phyloP scores from a whole-genome alignment of 2,797 vertebrate genomes.

The Malacoctenus gilli region DNA sequence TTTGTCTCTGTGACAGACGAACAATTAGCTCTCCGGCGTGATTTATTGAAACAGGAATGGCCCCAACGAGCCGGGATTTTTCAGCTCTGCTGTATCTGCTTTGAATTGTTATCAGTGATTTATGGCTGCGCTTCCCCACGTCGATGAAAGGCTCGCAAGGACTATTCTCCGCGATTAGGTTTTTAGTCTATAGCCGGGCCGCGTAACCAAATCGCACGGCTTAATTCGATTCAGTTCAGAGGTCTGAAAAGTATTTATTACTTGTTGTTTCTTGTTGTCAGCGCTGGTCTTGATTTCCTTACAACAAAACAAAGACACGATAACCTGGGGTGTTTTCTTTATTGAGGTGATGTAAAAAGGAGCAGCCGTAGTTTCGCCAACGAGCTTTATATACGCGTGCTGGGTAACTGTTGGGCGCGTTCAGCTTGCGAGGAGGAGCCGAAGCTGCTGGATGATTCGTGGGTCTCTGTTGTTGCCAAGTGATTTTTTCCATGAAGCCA shows the following conservation, averaged over 20 bases:
- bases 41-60: constrained; percentile 42
- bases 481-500: constrained; percentile 73
- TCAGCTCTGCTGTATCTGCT: constrained; percentile 26
- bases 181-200: constrained; percentile 14
- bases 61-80: constrained; percentile 22
- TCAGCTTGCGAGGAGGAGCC: not conserved
- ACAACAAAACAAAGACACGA: not conserved
- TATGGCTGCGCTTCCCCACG: constrained; percentile 26
- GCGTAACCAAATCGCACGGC: constrained; percentile 15
- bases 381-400: too few relatives aligned
- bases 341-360: too few relatives aligned
- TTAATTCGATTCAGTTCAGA: constrained; percentile 24
- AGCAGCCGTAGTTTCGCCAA: too few relatives aligned
- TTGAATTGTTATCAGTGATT: constrained; percentile 50
- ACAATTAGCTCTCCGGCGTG: constrained; percentile 50
- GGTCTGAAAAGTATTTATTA: constrained; percentile 4
- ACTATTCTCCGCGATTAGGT: constrained; percentile 14
- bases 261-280: too few relatives aligned
- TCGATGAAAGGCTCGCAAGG: constrained; percentile 13
- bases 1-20: constrained; percentile 35
- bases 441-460: constrained; percentile 16
- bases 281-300: constrained; percentile 9
- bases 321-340: not conserved
- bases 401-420: not conserved
- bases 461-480: constrained; percentile 58